Percentiles rank a stretch among this genome's conserved stretches.
Evolutionary conservation across 2,888 invertebrate genomes (phyloP).

Genomic region (Lycocerus yunnanus): DNA sequence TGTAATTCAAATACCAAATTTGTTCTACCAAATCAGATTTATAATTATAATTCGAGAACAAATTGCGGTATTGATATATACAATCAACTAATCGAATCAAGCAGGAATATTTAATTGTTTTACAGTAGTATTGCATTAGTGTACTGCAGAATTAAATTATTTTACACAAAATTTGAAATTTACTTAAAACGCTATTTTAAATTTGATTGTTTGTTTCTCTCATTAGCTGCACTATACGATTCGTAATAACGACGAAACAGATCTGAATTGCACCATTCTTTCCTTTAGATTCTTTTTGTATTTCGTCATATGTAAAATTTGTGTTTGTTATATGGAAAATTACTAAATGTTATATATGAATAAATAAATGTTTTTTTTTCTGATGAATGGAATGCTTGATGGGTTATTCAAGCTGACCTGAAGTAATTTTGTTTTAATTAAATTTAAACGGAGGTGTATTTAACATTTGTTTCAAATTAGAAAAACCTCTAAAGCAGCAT

Average conservation of each 20-base stretch:
- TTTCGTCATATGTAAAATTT: too few relatives aligned
- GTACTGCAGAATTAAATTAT: background rate
- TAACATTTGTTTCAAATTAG: too few relatives aligned
- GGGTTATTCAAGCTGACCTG: too few relatives aligned
- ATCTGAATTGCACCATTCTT: background rate
- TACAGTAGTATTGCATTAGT: background rate
- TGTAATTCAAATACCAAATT: background rate
- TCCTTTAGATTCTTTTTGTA: too few relatives aligned
- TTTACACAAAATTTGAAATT: background rate
- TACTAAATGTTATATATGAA: too few relatives aligned
- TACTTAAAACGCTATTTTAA: background rate
- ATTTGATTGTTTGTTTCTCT: background rate
- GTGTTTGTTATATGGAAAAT: too few relatives aligned
- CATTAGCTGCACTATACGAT: background rate
- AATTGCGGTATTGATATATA: conserved; percentile 1
- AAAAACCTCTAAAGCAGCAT: too few relatives aligned
- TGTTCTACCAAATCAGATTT: conserved; percentile 2
- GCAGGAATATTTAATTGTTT: background rate
- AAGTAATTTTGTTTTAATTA: too few relatives aligned
- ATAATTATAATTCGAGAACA: background rate
- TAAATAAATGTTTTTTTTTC: too few relatives aligned
- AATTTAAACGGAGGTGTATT: too few relatives aligned
- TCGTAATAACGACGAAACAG: background rate
- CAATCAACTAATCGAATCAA: background rate
- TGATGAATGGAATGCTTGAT: too few relatives aligned